Conservation (phyloP, 2,888 invertebrate genomes). For the Adelognathus sp. region DNA sequence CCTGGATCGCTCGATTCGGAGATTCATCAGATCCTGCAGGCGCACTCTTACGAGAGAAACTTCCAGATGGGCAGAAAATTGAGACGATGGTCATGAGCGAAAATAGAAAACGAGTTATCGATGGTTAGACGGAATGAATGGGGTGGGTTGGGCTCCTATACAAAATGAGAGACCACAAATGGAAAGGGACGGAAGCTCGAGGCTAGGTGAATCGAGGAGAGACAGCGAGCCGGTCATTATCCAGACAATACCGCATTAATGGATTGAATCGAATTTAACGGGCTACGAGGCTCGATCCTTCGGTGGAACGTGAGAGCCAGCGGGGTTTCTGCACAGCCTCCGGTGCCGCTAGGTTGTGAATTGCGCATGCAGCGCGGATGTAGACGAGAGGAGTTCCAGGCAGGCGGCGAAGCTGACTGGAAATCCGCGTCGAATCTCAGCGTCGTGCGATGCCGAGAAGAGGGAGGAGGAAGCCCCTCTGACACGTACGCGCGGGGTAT, state of each 20-base stretch:
- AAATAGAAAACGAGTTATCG: neutral
- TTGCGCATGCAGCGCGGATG: neutral
- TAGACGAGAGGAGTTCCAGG: neutral
- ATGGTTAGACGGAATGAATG: neutral
- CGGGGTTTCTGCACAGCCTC: slow-evolving; percentile 15
- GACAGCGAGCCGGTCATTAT: slow-evolving; percentile 70
- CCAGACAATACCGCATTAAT: slow-evolving; percentile 78
- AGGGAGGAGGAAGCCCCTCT: neutral
- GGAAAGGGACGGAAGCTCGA: slow-evolving; percentile 18
- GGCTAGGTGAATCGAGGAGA: neutral
- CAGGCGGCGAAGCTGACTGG: neutral
- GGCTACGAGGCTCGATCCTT: slow-evolving; percentile 66
- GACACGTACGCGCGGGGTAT: neutral
- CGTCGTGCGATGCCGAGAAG: neutral
- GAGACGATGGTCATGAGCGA: neutral
- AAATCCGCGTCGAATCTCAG: neutral
- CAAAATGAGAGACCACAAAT: neutral
- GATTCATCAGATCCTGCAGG: too few species aligned
- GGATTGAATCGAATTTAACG: slow-evolving; percentile 78
- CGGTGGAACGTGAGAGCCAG: slow-evolving; percentile 30
- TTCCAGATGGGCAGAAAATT: too few species aligned
- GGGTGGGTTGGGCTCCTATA: neutral
- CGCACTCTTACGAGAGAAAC: too few species aligned
- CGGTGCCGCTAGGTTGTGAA: neutral
- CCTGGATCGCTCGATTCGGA: too few species aligned